Evolutionary conservation across 1,140 invertebrate species (phyloP), one percentile per base, ranked within the genome.

Genomic region (Heterodera carotae): DNA sequence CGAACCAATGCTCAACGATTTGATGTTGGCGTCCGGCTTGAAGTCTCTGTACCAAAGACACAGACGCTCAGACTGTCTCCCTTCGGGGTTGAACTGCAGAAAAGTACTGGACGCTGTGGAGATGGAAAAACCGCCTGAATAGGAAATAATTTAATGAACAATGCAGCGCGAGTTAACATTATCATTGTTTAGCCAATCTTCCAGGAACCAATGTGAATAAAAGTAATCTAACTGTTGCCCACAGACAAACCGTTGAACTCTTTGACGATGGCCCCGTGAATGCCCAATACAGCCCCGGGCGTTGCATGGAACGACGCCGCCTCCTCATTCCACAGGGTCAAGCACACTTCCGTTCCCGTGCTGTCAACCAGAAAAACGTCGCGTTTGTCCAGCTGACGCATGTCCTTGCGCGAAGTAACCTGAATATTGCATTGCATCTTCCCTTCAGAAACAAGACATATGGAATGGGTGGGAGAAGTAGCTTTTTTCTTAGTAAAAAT

Each of bases 321-420:
- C 72, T 90, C 87, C 34, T 88, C 88, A 39, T 88, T 89, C 91
- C 91, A 91, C 0, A 91, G 78, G 43, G 90, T 91, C 2, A 91
- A 62, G 22, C 83, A 91, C 84, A 98, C 93, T 76, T 92, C 91
- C 71, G 91, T 91, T 77, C 92, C 92, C 56, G 93, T 92, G 80
- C 92, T 91, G 89, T 99, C 97, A 0, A 98, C 92, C 8, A 99
- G 84, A 22, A 90, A 91, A 1, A 98, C 80, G 81, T 98, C 95
- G 78, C 95, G 90, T 86, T 99, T 99, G 78, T 92, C 93, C 2
- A 98, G 89, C 96, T 93, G 85, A 91, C 92, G 43, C 93, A 92
- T 0, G 92, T 93, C 68, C 90, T 91, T 85, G 90, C 91, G 5
- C 92, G 91, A 12, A 91, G 67, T 70, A 53, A 33, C 60, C 74